Evolutionary conservation across 2,113 vertebrate genomes (phyloP).

Genomic region (Fregetta grallaria): DNA sequence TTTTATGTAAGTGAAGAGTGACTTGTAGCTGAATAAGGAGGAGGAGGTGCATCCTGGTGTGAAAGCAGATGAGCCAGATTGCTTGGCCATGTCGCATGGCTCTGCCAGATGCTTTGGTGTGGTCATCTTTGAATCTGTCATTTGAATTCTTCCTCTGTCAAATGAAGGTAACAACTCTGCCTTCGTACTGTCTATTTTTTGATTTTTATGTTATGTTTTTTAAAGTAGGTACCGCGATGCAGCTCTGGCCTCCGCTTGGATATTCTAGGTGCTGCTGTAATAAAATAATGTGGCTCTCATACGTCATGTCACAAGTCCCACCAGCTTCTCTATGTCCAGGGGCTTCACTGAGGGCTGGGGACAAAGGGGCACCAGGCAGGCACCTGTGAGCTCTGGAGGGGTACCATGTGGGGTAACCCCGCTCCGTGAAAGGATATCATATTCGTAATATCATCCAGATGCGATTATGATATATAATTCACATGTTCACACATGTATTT

Average conservation of each 20-base stretch:
- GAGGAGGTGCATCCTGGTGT: rapidly evolving
- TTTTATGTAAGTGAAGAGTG: neutral
- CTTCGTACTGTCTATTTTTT: rapidly evolving
- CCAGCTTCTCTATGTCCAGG: neutral
- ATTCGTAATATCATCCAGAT: neutral
- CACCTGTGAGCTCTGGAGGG: neutral
- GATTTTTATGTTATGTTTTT: neutral
- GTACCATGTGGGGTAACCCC: rapidly evolving
- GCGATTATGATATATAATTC: rapidly evolving
- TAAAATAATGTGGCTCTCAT: neutral
- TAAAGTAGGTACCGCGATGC: rapidly evolving
- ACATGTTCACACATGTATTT: rapidly evolving
- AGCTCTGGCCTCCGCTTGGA: neutral
- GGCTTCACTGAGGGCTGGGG: neutral
- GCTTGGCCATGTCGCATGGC: rapidly evolving
- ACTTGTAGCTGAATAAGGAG: neutral
- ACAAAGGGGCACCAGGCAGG: neutral
- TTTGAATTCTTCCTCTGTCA: neutral
- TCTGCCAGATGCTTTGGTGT: neutral
- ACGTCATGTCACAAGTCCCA: neutral
- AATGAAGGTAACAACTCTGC: neutral
- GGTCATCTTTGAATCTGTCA: neutral
- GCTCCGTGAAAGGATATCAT: rapidly evolving
- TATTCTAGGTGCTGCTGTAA: neutral
- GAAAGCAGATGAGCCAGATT: neutral